Conservation (phyloP, 2,888 invertebrate genomes). For the Schizaphis graminum region DNA sequence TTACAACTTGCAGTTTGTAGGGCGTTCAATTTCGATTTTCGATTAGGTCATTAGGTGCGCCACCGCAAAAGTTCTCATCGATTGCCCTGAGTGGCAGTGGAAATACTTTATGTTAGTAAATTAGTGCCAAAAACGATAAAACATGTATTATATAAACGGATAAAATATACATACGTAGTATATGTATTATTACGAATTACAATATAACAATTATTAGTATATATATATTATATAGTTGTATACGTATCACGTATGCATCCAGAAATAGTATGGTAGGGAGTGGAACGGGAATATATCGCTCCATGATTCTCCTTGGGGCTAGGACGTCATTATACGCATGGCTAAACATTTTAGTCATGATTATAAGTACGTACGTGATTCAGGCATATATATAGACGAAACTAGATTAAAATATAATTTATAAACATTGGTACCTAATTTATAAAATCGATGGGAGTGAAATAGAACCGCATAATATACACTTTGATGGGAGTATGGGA, state of each 20-base stretch:
- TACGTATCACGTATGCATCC: neutral
- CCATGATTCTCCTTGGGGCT: neutral
- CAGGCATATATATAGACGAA: neutral
- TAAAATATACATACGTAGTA: too few relatives aligned
- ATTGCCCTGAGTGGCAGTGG: neutral
- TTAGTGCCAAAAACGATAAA: neutral
- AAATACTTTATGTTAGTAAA: neutral
- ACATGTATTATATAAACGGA: too few relatives aligned
- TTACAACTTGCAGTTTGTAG: neutral
- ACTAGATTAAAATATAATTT: neutral
- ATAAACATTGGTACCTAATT: neutral
- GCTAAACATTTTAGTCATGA: too few relatives aligned
- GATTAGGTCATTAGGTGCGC: neutral
- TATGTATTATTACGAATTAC: neutral
- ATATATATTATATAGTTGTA: neutral
- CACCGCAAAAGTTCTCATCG: neutral
- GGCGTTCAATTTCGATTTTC: neutral
- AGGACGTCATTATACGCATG: neutral
- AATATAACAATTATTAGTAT: neutral
- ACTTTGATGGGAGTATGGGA: neutral
- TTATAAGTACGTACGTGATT: neutral
- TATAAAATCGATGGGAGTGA: neutral
- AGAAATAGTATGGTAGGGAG: neutral
- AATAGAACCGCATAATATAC: neutral
- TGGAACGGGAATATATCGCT: neutral